These are phyloP conservation scores for Halictus quadricinctus DNA, from an alignment of 2,888 invertebrate species.

Conservation along the genomic window DNA sequence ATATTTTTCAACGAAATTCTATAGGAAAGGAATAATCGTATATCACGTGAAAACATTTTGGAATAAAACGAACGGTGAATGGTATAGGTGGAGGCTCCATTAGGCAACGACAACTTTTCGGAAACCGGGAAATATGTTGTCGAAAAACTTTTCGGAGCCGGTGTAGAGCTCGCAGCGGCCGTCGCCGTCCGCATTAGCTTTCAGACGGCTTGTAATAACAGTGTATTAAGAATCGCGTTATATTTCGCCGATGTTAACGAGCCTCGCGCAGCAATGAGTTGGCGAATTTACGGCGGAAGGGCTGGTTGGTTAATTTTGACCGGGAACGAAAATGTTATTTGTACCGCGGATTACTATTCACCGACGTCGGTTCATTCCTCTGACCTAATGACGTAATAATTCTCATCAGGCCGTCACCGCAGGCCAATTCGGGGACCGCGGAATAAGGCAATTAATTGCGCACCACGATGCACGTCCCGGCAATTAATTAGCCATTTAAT, in stretches of 20 bases:
- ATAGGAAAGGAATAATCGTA: too few relatives aligned
- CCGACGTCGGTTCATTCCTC: conserved; percentile 36
- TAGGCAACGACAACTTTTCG: background rate
- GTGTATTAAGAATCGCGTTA: background rate
- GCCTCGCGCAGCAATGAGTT: conserved; percentile 2
- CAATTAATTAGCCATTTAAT: conserved; percentile 79
- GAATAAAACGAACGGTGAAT: too few relatives aligned
- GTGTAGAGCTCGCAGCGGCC: background rate
- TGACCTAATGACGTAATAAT: conserved; percentile 64
- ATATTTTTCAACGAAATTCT: too few relatives aligned
- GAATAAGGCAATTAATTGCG: conserved; percentile 68
- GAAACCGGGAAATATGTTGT: background rate
- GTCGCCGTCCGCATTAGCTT: background rate
- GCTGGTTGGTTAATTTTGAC: conserved; percentile 31
- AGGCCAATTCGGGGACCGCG: conserved; percentile 59
- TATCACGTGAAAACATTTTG: too few relatives aligned
- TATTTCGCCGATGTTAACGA: conserved; percentile 14
- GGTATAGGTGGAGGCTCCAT: too few relatives aligned
- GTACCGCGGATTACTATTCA: conserved; percentile 48
- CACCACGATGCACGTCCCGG: conserved; percentile 58
- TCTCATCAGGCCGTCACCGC: conserved; percentile 61
- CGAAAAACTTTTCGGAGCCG: background rate
- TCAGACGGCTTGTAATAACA: background rate
- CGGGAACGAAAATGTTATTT: conserved; percentile 41
- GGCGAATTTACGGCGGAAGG: background rate